A percentile compares a stretch with the other conserved stretches of the same genome.
These are phyloP conservation scores for Eptesicus fuscus DNA, from an alignment of 2,113 vertebrate genomes.

Conservation along the genomic window DNA sequence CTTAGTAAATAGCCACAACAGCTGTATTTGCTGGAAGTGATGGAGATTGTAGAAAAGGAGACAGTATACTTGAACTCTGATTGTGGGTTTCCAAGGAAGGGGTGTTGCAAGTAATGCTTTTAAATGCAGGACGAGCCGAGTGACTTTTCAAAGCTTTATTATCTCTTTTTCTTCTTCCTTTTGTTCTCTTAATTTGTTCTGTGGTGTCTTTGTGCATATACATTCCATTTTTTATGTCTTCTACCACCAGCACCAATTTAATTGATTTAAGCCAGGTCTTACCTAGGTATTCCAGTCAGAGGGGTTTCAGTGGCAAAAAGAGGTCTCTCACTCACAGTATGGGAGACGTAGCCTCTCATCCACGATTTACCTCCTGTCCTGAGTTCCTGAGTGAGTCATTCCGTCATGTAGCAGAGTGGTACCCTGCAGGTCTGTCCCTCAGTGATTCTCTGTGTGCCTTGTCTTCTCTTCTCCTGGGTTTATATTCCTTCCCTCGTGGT, in stretches of 20 bases:
- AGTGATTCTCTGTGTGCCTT: neutral
- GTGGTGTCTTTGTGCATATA: fast-evolving
- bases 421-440: neutral
- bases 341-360: neutral
- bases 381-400: neutral
- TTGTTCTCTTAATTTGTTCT: neutral
- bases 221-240: neutral
- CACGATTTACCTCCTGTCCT: neutral
- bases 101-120: neutral
- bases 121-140: neutral
- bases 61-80: neutral
- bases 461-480: neutral
- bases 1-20: neutral
- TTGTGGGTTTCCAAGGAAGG: neutral
- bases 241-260: neutral
- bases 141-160: neutral
- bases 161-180: neutral
- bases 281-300: neutral
- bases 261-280: neutral
- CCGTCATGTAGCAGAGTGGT: neutral
- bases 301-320: neutral
- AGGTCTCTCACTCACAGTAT: fast-evolving
- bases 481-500: neutral
- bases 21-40: neutral
- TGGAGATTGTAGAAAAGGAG: neutral